phyloP scores from a whole-genome alignment of 1,140 invertebrate species.

The Drosophila neocordata region DNA sequence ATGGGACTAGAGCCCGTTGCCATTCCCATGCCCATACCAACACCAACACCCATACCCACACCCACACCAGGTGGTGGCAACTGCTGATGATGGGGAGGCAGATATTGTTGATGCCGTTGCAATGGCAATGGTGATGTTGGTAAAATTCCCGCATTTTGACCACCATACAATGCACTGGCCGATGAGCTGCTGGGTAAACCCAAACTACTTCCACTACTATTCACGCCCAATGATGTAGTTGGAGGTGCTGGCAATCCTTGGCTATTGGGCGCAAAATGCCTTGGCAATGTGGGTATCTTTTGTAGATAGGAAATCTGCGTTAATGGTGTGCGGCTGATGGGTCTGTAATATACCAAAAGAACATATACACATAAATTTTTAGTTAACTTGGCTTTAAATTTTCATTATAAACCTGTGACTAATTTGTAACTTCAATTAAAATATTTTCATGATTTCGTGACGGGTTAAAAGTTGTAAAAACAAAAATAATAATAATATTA shows the following conservation, averaged over 20 bases:
- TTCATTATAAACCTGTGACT: constrained; percentile 30
- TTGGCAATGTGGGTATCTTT: constrained; percentile 79
- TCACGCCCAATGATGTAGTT: constrained; percentile 20
- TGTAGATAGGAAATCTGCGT: constrained; percentile 82
- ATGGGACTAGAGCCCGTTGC: constrained; percentile 70
- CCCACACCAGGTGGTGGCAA: constrained; percentile 62
- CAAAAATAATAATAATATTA: constrained; percentile 30
- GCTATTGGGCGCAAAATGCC: constrained; percentile 76
- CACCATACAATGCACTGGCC: constrained; percentile 68
- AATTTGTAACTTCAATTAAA: constrained; percentile 76
- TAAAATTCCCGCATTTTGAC: constrained; percentile 65
- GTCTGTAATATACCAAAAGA: constrained; percentile 83
- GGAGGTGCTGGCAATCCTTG: constrained; percentile 36
- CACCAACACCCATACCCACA: constrained; percentile 28
- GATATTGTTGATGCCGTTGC: constrained; percentile 76
- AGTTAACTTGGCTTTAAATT: constrained; percentile 33
- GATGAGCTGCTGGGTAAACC: constrained; percentile 78
- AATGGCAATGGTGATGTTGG: constrained; percentile 82
- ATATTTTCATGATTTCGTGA: constrained; percentile 38
- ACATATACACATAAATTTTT: constrained; percentile 22
- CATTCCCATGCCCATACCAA: constrained; percentile 3
- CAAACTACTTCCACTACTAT: constrained; percentile 10
- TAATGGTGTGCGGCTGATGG: constrained; percentile 83
- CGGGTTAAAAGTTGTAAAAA: constrained; percentile 53
- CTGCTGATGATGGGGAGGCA: constrained; percentile 84